These are phyloP conservation scores for Lasius platythorax DNA, from an alignment of 2,888 invertebrate genomes.

Conservation along the genomic window DNA sequence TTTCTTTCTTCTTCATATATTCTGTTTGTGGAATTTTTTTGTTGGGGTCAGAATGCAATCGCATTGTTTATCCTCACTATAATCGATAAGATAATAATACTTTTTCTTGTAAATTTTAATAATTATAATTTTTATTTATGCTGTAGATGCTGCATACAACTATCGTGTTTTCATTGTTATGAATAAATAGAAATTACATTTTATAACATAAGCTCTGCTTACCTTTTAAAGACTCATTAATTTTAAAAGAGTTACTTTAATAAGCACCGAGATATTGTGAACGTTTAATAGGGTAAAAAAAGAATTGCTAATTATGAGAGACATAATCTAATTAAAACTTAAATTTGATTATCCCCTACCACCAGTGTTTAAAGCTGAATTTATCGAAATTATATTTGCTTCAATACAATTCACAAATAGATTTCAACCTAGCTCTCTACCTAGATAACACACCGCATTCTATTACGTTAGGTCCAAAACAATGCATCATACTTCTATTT, in stretches of 20 bases:
- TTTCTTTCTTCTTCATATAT: background rate
- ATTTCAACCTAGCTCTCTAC: background rate
- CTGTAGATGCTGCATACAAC: background rate
- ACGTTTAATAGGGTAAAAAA: background rate
- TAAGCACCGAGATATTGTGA: background rate
- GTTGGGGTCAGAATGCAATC: background rate
- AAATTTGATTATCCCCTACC: background rate
- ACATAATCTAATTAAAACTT: background rate
- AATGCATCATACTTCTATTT: conserved; percentile 37
- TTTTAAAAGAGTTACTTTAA: background rate
- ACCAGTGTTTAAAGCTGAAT: background rate
- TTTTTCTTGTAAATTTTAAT: conserved; percentile 22
- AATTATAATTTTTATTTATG: background rate
- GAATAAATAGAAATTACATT: conserved; percentile 6
- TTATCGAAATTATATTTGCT: conserved; percentile 14
- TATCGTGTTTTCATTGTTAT: background rate
- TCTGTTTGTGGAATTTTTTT: background rate
- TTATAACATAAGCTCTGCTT: background rate
- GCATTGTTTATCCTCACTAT: background rate
- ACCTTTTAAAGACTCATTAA: background rate
- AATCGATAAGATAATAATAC: background rate
- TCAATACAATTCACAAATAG: background rate
- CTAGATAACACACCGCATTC: background rate
- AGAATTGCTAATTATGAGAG: background rate
- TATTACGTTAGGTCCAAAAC: background rate